Percentiles rank a stretch among this genome's conserved stretches.
These are phyloP conservation scores for Motacilla tschutschensis DNA, from an alignment of 2,113 vertebrate genomes.

Conservation along the genomic window DNA sequence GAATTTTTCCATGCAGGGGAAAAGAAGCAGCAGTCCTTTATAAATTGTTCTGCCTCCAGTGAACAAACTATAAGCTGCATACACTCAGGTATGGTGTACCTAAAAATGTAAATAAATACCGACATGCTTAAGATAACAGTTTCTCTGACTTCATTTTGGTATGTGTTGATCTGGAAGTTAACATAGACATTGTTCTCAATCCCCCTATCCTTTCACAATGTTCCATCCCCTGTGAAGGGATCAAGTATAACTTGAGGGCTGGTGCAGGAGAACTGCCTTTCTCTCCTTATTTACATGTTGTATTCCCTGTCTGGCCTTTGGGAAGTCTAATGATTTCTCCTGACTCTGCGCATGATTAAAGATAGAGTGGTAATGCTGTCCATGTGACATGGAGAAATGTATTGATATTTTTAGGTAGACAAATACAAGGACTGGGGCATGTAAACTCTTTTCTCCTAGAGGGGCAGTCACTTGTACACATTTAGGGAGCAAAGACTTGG, in stretches of 20 bases:
- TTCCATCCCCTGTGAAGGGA: neutral
- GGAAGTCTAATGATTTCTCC: neutral
- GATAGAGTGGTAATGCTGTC: neutral
- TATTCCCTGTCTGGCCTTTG: neutral
- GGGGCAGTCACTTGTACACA: neutral
- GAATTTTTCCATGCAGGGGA: neutral
- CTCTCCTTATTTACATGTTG: neutral
- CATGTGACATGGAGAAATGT: neutral
- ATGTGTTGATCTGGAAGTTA: neutral
- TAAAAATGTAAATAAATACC: neutral
- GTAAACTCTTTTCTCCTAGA: neutral
- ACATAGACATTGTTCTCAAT: neutral
- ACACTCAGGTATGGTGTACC: neutral
- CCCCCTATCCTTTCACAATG: fast-evolving
- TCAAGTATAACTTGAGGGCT: fast-evolving
- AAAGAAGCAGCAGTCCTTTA: neutral
- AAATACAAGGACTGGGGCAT: neutral
- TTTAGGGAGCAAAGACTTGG: neutral
- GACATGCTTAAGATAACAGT: neutral
- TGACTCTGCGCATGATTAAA: neutral
- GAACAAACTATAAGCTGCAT: neutral
- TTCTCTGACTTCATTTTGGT: neutral
- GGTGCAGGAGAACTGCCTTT: neutral
- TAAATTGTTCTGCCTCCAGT: neutral
- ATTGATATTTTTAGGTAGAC: neutral